Base-by-base conservation (phyloP, 1,140 invertebrate genomes). In the Drosophila teissieri region DNA sequence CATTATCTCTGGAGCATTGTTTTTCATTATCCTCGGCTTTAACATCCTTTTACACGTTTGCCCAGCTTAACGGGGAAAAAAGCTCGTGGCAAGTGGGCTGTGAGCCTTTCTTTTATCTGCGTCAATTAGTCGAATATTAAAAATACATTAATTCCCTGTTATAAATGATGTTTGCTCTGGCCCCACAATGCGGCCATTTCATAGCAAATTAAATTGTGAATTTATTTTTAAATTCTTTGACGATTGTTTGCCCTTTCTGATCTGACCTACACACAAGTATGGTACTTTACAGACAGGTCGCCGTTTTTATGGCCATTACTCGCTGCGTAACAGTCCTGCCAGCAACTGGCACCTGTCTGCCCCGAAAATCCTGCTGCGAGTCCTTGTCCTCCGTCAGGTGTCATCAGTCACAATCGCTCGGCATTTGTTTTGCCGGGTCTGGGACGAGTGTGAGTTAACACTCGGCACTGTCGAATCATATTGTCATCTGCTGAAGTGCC, bases 121-220 rank as follows among this genome's bases (percentile, higher is more conserved):
- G 69, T 75, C 84, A 89, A 89, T 89, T 89, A 90, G 84, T 89
- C 73, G 77, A 80, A 78, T 80, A 89, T 89, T 89, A 90, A 89
- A 89, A 84, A 84, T 73, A 80, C 80, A 89, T 89, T 80, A 84
- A 89, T 84, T 80, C 72, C 44, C 44, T 72, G 48, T 55, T 70
- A 77, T 86, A 69, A 83, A 83, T 80, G 48, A 39, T 74, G 58
- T 65, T 75, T 67, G 61, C 64, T 49, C 24, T 74, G 15, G 31
- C 44, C 15, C 10, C 42, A 40, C 61, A 65, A 37, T 52, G 53
- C 49, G 7, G 46, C 40, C 54, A 74, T 75, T 75, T 75, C 53
- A 37, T 42, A 46, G 62, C 15, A 60, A 58, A 57, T 76, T 68
- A 77, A 76, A 77, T 77, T 76, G 63, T 40, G 22, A 76, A 68